Conservation (phyloP, 1,140 invertebrate genomes). For the Pteromalus puparum region DNA sequence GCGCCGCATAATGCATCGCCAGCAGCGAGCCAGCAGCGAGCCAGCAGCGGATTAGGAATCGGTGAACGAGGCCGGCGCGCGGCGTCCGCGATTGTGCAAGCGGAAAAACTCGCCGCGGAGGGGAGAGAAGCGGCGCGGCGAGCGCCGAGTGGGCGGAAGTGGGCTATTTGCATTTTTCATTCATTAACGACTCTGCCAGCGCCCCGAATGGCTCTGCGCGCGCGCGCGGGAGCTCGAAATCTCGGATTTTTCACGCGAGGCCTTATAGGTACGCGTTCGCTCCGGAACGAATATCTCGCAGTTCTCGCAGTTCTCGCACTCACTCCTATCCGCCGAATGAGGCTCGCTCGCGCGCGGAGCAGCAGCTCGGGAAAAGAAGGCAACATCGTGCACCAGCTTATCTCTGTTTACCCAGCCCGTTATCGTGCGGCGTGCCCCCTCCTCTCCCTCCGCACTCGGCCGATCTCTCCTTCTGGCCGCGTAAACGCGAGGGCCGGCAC, state of each 20-base stretch:
- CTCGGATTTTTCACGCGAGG: conserved; percentile 36
- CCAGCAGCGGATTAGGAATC: conserved; percentile 44
- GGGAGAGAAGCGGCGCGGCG: background rate
- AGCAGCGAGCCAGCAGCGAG: too few relatives aligned
- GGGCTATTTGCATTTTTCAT: conserved; percentile 54
- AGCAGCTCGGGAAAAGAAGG: background rate
- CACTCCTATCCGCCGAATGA: too few relatives aligned
- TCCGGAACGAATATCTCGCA: too few relatives aligned
- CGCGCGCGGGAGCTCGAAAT: conserved; percentile 23
- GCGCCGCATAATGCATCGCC: too few relatives aligned
- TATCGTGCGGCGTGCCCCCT: conserved; percentile 64
- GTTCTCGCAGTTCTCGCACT: too few relatives aligned
- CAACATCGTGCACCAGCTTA: conserved; percentile 56
- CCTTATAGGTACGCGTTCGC: too few relatives aligned
- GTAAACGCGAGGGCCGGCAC: conserved; percentile 8
- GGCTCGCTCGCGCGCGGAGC: background rate
- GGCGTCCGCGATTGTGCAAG: conserved; percentile 41
- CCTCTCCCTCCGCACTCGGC: conserved; percentile 57
- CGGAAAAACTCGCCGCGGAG: conserved; percentile 43
- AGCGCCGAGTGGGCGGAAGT: conserved; percentile 44
- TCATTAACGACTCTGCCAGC: conserved; percentile 45
- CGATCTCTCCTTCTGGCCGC: conserved; percentile 42
- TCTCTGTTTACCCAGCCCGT: conserved; percentile 74
- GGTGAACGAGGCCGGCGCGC: conserved; percentile 23
- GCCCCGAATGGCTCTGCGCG: too few relatives aligned